phyloP scores from a whole-genome alignment of 2,888 invertebrate genomes.

The Pachymerium ferrugineum region DNA sequence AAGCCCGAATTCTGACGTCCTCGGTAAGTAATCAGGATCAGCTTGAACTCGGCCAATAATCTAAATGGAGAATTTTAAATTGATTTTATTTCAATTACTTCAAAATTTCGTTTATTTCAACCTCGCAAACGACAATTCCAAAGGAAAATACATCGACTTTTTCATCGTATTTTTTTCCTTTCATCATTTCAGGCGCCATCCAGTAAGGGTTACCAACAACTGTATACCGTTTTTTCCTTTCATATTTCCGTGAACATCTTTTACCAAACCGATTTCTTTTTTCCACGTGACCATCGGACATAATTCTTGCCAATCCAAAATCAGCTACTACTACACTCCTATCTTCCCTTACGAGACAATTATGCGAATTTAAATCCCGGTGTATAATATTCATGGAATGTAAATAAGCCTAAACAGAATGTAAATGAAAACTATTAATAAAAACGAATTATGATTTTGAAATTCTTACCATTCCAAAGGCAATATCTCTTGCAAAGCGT shows the following conservation, averaged over 20 bases:
- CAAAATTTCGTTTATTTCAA: constrained; percentile 43
- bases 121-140: constrained; percentile 91
- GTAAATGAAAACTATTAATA: neutral
- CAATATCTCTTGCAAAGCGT: constrained; percentile 83
- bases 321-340: constrained; percentile 90
- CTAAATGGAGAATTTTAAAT: constrained; percentile 49
- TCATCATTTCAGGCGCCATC: constrained; percentile 99
- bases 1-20: constrained; percentile 85
- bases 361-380: constrained; percentile 89
- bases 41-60: constrained; percentile 92
- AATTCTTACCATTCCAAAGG: constrained; percentile 72
- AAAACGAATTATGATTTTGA: neutral
- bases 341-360: constrained; percentile 87
- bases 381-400: constrained; percentile 94
- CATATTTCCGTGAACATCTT: constrained; percentile 57
- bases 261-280: constrained; percentile 40
- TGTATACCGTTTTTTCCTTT: constrained; percentile 81
- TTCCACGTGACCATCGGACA: constrained; percentile 40
- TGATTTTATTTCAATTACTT: neutral
- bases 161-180: constrained; percentile 90
- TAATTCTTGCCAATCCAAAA: constrained; percentile 77
- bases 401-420: constrained; percentile 58
- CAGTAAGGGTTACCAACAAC: constrained; percentile 96
- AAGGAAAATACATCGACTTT: constrained; percentile 95
- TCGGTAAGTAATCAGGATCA: constrained; percentile 87